A percentile compares a stretch with the other conserved stretches of the same genome.
Evolutionary conservation across 1,140 invertebrate species (phyloP).

Genomic region (Planococcus citri): DNA sequence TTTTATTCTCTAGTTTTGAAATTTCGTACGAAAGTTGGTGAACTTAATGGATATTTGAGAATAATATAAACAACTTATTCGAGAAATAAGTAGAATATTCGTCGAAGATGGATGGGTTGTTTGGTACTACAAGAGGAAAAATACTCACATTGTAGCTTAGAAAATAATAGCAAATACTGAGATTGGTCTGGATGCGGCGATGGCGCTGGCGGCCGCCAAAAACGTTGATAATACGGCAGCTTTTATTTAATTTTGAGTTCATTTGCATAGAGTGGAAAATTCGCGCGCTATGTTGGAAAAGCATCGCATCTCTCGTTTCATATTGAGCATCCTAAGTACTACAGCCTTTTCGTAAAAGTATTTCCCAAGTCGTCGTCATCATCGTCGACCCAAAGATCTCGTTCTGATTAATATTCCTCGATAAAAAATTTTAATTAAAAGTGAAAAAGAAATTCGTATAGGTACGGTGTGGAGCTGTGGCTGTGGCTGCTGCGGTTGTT

Average conservation of each 20-base stretch:
- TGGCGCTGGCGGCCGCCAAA: too few species aligned
- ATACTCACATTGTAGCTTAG: too few species aligned
- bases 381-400: not conserved
- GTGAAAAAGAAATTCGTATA: not conserved
- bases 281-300: not conserved
- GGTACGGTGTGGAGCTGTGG: not conserved
- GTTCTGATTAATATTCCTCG: not conserved
- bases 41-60: too few species aligned
- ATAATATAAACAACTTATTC: too few species aligned
- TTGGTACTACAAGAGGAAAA: too few species aligned
- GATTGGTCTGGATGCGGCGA: too few species aligned
- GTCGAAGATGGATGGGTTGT: too few species aligned
- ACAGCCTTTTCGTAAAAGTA: not conserved
- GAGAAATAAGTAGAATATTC: too few species aligned
- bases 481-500: too few species aligned
- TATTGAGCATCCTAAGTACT: not conserved
- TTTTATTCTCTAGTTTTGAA: too few species aligned
- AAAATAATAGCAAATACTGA: not conserved
- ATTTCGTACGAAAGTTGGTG: too few species aligned
- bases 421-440: slow-evolving; percentile 1
- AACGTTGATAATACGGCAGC: not conserved
- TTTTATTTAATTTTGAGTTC: not conserved
- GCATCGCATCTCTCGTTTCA: not conserved
- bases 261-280: not conserved
- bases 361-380: not conserved